Conservation (phyloP, 2,888 invertebrate genomes). For the Flexamia atlantica region DNA sequence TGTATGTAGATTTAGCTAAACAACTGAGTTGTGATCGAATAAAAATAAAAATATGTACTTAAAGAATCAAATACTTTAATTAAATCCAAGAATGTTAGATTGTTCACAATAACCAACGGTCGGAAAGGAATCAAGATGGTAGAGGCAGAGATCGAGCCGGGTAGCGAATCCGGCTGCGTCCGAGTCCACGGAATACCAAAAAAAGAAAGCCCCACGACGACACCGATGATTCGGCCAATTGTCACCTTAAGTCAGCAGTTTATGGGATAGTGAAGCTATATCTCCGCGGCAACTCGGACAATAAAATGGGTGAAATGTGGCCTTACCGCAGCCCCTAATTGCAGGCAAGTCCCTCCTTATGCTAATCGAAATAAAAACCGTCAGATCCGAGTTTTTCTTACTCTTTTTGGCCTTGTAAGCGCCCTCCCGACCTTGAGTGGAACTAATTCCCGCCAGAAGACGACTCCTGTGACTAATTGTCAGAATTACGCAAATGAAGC, state of each 20-base stretch:
- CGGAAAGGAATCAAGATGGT: background rate
- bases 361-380: slow-evolving; percentile 51
- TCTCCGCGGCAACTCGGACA: slow-evolving; percentile 32
- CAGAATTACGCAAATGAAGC: background rate
- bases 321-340: slow-evolving; percentile 44
- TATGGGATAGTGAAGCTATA: slow-evolving; percentile 25
- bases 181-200: slow-evolving; percentile 3
- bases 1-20: too few species aligned
- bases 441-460: slow-evolving; percentile 6
- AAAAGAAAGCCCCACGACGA: background rate
- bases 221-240: slow-evolving; percentile 39
- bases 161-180: slow-evolving; percentile 39
- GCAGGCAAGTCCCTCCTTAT: slow-evolving; percentile 56
- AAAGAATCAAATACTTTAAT: too few species aligned
- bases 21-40: too few species aligned
- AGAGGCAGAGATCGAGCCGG: background rate
- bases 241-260: slow-evolving; percentile 52
- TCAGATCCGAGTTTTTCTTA: background rate
- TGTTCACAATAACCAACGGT: too few species aligned
- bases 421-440: slow-evolving; percentile 9
- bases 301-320: slow-evolving; percentile 53
- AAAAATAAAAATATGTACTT: too few species aligned
- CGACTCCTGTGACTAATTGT: slow-evolving; percentile 9
- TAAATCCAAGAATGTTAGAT: too few species aligned
- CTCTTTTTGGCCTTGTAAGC: slow-evolving; percentile 20